Evolutionary conservation across 2,888 invertebrate genomes (phyloP).

Genomic region (Exocentrus adspersus): DNA sequence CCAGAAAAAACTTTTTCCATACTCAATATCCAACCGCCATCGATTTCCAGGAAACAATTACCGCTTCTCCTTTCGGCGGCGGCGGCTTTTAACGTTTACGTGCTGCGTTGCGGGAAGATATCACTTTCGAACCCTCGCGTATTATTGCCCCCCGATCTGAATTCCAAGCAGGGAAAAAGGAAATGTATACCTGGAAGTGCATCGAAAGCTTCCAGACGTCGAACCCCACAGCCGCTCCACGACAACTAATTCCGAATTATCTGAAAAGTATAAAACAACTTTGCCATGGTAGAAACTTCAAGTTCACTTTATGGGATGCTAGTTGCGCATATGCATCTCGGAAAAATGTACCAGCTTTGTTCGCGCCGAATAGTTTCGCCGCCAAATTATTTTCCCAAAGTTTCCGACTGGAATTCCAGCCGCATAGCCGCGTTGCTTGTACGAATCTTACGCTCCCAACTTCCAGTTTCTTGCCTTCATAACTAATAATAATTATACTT

Average conservation of each 20-base stretch:
- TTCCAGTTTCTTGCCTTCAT: slow-evolving; percentile 24
- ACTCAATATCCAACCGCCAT: background rate
- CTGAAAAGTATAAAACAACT: no score
- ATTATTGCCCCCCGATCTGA: slow-evolving; percentile 34
- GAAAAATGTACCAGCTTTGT: slow-evolving; percentile 10
- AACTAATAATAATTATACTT: slow-evolving; percentile 26
- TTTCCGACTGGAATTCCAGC: slow-evolving; percentile 27
- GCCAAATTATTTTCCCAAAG: slow-evolving; percentile 44
- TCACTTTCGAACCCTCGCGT: slow-evolving; percentile 40
- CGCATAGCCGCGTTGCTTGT: slow-evolving; percentile 28
- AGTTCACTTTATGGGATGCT: no score
- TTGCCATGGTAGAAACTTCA: no score
- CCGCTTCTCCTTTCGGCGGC: slow-evolving; percentile 22
- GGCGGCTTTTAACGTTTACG: slow-evolving; percentile 30
- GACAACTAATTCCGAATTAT: no score
- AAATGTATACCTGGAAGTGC: slow-evolving; percentile 50
- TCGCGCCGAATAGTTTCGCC: slow-evolving; percentile 42
- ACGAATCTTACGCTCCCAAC: slow-evolving; percentile 13
- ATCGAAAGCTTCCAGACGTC: slow-evolving; percentile 41
- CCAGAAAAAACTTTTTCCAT: background rate
- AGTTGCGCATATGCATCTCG: background rate
- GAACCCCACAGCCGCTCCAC: no score
- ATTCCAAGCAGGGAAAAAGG: slow-evolving; percentile 31
- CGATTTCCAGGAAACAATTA: background rate
- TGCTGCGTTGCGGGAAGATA: slow-evolving; percentile 33